Base-by-base conservation (phyloP, 2,113 vertebrate genomes). In the Danionella cerebrum region DNA sequence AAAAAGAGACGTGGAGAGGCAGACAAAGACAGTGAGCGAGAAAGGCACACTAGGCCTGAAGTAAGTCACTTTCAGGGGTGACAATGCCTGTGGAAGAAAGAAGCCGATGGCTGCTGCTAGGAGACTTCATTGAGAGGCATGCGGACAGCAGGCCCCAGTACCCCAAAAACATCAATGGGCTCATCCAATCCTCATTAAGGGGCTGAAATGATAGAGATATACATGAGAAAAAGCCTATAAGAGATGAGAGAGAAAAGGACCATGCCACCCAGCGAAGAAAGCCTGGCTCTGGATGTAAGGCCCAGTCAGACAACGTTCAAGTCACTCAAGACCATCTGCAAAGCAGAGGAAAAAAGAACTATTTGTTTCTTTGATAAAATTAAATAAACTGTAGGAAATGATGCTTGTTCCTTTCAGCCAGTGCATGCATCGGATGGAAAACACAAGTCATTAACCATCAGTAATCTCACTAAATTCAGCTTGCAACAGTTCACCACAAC, bases 31-130 rank as follows among this genome's bases (percentile, higher is more conserved):
- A 72, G 62, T 64, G 27, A 66, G 59, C 68, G 31, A 79, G 67
- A 72, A 65, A 74, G 55, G 76, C 57, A 79, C 71, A 85, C 85
- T 88, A 87, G 79, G 80, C 85, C 82, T 77, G 76, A 79, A 84
- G 89, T 89, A 79, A 84, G 90, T 90, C 86, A 78, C 83, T 86
- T 86, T 85, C 88, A 86, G 88, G 70, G 83, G 85, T 85, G 89
- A 88, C 85, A 87, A 85, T 85, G 78, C 86, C 84, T 83, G 75
- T 78, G 85, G 83, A 80, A 86, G 86, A 90, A 90, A 90, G 85
- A 84, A 76, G 50, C 72, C 83, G 83, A 86, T 82, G 84, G 71
- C 66, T 75, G 89, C 88, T 85, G 86, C 89, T 90, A 91, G 87
- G 90, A 85, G 80, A 91, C 84, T 67, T 65, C 80, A 76, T 70